Conservation (phyloP, 92 coral and sea anemone species). For the Epizoanthus illoricatus region DNA sequence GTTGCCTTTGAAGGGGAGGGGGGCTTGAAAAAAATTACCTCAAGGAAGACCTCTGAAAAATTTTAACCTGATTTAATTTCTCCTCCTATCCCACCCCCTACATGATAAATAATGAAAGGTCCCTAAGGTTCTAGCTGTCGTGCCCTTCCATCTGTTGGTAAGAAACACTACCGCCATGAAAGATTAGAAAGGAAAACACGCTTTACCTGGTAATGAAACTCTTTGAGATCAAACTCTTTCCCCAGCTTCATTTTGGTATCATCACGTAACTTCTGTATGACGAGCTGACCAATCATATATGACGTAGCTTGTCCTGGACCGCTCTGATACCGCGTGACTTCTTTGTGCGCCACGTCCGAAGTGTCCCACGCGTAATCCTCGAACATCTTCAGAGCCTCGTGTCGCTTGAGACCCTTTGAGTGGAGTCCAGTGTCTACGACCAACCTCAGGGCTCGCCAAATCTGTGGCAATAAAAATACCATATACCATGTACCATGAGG, state of each 20-base stretch:
- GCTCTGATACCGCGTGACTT: slow-evolving; percentile 77
- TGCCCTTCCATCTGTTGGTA: too few relatives aligned
- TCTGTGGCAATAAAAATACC: slow-evolving; percentile 41
- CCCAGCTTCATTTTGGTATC: slow-evolving; percentile 49
- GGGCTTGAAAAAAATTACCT: too few relatives aligned
- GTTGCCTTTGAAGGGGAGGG: too few relatives aligned
- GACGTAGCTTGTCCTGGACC: slow-evolving; percentile 81
- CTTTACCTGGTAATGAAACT: slow-evolving; percentile 70
- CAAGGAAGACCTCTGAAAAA: too few relatives aligned
- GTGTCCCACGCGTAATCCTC: slow-evolving; percentile 90
- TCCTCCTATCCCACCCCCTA: too few relatives aligned
- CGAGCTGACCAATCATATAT: slow-evolving; percentile 77
- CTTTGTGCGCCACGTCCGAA: slow-evolving; percentile 78
- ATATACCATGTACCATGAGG: too few relatives aligned
- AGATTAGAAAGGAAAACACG: background rate
- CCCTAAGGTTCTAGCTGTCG: too few relatives aligned
- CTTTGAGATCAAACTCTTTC: slow-evolving; percentile 51
- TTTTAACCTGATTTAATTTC: too few relatives aligned
- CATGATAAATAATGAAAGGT: too few relatives aligned
- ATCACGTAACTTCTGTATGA: slow-evolving; percentile 52
- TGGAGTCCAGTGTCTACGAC: slow-evolving; percentile 92
- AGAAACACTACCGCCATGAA: background rate
- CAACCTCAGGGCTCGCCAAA: slow-evolving; percentile 90
- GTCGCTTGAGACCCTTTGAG: slow-evolving; percentile 72
- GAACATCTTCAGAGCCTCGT: slow-evolving; percentile 72